These are phyloP conservation scores for Augochlora pura DNA, from an alignment of 1,140 invertebrate genomes.

Conservation along the genomic window DNA sequence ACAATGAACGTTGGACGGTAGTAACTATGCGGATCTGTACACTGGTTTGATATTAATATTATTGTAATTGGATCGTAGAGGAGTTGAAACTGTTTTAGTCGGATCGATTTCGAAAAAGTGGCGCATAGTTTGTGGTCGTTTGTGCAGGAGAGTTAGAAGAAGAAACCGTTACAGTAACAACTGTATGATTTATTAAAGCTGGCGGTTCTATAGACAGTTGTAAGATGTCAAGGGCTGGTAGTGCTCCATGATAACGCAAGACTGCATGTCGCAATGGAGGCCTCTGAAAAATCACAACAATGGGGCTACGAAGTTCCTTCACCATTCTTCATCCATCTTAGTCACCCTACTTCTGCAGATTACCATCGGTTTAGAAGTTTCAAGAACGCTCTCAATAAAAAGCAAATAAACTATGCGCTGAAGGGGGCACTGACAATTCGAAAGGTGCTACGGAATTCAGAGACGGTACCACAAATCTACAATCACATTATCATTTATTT, in stretches of 20 bases:
- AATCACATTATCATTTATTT: not conserved
- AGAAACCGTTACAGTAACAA: not conserved
- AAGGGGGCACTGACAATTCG: not conserved
- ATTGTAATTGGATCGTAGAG: too few species aligned
- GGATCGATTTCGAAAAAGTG: not conserved
- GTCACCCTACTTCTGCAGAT: slow-evolving; percentile 12
- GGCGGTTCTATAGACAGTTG: not conserved
- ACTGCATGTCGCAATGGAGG: not conserved
- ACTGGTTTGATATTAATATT: too few species aligned
- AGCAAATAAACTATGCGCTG: not conserved
- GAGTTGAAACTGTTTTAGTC: too few species aligned
- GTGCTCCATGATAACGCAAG: slow-evolving; percentile 11
- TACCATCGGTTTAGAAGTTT: slow-evolving; percentile 15
- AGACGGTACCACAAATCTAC: not conserved
- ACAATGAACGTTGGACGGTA: too few species aligned
- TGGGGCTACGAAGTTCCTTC: slow-evolving; percentile 16
- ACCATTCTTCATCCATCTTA: slow-evolving; percentile 25
- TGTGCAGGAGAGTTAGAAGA: not conserved
- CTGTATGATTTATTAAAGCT: not conserved
- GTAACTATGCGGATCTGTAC: too few species aligned
- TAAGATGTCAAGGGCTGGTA: slow-evolving; percentile 14
- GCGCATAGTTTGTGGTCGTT: not conserved
- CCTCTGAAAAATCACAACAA: slow-evolving; percentile 29
- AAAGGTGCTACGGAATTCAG: not conserved
- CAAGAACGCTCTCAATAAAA: not conserved